Percentiles rank a stretch among this genome's conserved stretches.
Conservation (phyloP, 1,140 invertebrate species). For the Spodoptera litura region DNA sequence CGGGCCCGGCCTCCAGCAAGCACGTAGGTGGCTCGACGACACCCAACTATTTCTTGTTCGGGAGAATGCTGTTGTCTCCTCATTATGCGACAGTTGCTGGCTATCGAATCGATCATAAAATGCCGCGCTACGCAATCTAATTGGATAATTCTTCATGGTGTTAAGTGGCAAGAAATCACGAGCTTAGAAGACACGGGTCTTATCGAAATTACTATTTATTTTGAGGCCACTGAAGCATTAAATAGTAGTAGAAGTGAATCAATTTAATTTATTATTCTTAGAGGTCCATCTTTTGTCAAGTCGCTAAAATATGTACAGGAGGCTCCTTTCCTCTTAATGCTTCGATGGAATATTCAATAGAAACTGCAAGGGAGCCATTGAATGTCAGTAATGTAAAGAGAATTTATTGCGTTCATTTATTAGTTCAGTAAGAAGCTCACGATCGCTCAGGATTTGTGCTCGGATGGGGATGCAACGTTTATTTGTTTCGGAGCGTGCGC, state of each 20-base stretch:
- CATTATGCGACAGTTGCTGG: conserved; percentile 73
- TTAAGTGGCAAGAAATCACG: conserved; percentile 54
- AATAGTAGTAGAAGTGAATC: conserved; percentile 1
- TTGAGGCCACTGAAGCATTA: conserved; percentile 46
- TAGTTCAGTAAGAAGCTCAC: conserved; percentile 72
- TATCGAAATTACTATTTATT: conserved; percentile 55
- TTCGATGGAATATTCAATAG: conserved; percentile 18
- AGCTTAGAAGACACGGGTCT: conserved; percentile 58
- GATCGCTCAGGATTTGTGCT: conserved; percentile 67
- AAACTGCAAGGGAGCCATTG: conserved; percentile 57
- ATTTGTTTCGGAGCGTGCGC: conserved; percentile 69
- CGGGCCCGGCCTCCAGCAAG: conserved; percentile 58
- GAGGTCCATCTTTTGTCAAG: conserved; percentile 4
- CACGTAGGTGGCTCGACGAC: conserved; percentile 78
- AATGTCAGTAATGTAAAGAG: conserved; percentile 65
- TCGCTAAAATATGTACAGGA: conserved; percentile 3
- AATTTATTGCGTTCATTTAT: conserved; percentile 80
- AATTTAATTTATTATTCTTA: conserved; percentile 6
- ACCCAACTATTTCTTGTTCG: conserved; percentile 73
- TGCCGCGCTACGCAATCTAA: conserved; percentile 69
- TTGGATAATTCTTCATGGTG: conserved; percentile 75
- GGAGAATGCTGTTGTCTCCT: conserved; percentile 70
- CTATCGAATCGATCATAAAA: conserved; percentile 67
- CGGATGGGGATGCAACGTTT: conserved; percentile 68
- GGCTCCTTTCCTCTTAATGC: conserved; percentile 19